A percentile compares a stretch with the other conserved stretches of the same genome.
phyloP scores from a whole-genome alignment of 30 jellyfish, hydroid and myxozoan genomes.

The Hydra vulgaris region DNA sequence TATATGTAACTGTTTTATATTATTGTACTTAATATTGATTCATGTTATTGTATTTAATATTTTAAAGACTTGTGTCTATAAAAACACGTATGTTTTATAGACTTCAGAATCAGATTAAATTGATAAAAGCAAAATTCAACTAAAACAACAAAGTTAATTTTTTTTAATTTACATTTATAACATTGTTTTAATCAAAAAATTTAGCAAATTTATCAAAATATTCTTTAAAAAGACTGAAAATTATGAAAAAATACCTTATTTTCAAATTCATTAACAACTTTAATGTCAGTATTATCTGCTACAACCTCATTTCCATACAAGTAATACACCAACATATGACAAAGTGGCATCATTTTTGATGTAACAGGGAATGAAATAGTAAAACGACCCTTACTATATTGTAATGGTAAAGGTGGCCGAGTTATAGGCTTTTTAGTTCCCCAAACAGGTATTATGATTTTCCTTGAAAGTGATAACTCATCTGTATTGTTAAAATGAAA shows the following conservation, averaged over 20 bases:
- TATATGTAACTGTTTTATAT: too few species aligned
- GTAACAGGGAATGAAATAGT: constrained; percentile 33
- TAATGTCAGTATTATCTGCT: constrained; percentile 54
- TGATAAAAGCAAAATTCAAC: too few species aligned
- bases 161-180: too few species aligned
- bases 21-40: too few species aligned
- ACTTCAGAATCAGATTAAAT: too few species aligned
- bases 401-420: constrained; percentile 65
- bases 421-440: constrained; percentile 29
- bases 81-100: too few species aligned
- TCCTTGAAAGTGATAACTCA: neutral
- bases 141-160: too few species aligned
- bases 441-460: neutral
- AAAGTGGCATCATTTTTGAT: constrained; percentile 64
- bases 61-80: too few species aligned
- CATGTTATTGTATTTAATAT: too few species aligned
- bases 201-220: too few species aligned
- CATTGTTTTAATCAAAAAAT: too few species aligned
- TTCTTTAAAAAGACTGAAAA: neutral
- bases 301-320: constrained; percentile 54
- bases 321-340: constrained; percentile 67
- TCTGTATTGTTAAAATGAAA: neutral
- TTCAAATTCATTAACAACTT: constrained; percentile 42
- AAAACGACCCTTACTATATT: constrained; percentile 35
- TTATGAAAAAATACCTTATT: constrained; percentile 36